A percentile compares a stretch with the other conserved stretches of the same genome.
These are phyloP conservation scores for Phrixothrix hirtus DNA, from an alignment of 2,888 invertebrate species.

Conservation along the genomic window DNA sequence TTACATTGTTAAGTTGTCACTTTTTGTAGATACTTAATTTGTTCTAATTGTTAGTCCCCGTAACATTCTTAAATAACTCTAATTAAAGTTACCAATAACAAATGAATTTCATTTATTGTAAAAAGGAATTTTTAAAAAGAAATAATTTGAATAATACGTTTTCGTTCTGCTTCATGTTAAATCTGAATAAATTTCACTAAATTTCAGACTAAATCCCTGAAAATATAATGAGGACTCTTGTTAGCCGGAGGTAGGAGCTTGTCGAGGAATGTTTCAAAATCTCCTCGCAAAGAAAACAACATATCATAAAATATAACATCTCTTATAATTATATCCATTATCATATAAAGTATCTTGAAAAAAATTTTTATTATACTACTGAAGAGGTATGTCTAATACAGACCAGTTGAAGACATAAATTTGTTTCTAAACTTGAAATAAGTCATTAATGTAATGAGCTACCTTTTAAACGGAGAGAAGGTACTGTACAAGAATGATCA, in stretches of 20 bases:
- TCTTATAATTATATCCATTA: conserved; percentile 24
- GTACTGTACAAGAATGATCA: conserved; percentile 18
- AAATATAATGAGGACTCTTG: conserved; percentile 14
- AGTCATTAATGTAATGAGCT: conserved; percentile 27
- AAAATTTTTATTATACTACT: neutral
- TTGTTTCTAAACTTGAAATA: conserved; percentile 16
- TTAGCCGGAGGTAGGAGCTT: conserved; percentile 20
- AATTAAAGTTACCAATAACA: no score
- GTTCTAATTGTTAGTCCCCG: no score
- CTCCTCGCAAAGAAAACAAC: conserved; percentile 14
- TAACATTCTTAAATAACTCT: no score
- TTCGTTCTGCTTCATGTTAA: no score
- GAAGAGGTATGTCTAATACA: conserved; percentile 11
- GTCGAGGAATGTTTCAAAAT: conserved; percentile 12
- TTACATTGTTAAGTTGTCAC: no score
- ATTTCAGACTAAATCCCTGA: neutral
- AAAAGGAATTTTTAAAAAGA: no score
- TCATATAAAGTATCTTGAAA: conserved; percentile 20
- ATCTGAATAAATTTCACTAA: neutral
- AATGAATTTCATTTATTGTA: no score
- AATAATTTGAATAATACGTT: no score
- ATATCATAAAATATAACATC: conserved; percentile 18
- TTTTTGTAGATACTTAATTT: no score
- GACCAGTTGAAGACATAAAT: conserved; percentile 17
- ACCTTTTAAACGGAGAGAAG: conserved; percentile 13